Conservation (phyloP, 2,888 invertebrate species). For the Heliconius aoede region DNA sequence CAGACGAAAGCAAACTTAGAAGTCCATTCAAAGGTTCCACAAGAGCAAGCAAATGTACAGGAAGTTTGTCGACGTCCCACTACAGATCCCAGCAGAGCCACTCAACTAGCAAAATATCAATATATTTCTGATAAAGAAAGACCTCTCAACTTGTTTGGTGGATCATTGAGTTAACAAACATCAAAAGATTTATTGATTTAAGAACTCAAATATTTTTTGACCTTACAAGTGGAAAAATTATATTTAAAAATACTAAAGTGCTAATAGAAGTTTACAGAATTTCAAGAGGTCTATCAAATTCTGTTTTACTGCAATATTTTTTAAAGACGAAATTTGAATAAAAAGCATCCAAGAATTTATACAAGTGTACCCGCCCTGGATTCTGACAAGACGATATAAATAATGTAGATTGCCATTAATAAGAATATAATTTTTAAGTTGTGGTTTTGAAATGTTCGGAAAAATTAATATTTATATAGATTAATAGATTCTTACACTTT, state of each 20-base stretch:
- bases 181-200: no score
- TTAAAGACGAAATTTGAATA: not conserved
- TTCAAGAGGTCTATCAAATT: no score
- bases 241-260: no score
- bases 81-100: slow-evolving; percentile 6
- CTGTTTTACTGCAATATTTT: not conserved
- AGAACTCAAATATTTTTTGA: no score
- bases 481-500: not conserved
- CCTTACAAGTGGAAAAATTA: no score
- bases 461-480: not conserved
- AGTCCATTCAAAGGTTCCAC: slow-evolving; percentile 10
- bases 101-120: not conserved
- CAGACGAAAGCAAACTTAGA: not conserved
- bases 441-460: not conserved
- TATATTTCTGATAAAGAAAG: not conserved
- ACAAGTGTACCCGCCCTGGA: not conserved
- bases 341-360: not conserved
- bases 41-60: slow-evolving; percentile 19
- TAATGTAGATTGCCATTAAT: not conserved
- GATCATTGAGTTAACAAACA: not conserved
- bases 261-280: no score
- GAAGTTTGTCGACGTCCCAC: slow-evolving; percentile 9
- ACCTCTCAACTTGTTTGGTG: not conserved
- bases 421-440: not conserved
- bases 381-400: not conserved